These are phyloP conservation scores for Hipposideros armiger DNA, from an alignment of 2,113 vertebrate species.

Conservation along the genomic window DNA sequence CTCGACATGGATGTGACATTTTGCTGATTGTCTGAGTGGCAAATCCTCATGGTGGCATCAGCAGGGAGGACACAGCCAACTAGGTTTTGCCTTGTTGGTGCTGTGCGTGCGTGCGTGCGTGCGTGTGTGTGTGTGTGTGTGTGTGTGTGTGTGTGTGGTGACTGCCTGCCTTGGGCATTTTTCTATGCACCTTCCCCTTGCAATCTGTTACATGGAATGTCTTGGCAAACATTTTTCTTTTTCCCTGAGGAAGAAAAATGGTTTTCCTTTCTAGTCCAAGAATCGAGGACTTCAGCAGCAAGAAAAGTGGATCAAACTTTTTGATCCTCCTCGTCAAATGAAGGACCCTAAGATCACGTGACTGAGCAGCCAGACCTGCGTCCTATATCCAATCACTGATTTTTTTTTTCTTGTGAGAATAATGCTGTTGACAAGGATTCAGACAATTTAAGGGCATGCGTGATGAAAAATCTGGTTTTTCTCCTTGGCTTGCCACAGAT, in stretches of 20 bases:
- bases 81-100: not conserved
- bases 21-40: not conserved
- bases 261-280: constrained; percentile 78
- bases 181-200: not conserved
- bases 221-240: constrained; percentile 43
- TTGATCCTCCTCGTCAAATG: constrained; percentile 40
- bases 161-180: constrained; percentile 45
- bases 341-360: constrained; percentile 14
- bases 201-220: constrained; percentile 44
- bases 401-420: not conserved
- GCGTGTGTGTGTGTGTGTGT: too few species aligned
- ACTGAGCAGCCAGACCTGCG: not conserved
- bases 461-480: constrained; percentile 70
- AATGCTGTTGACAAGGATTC: constrained; percentile 9
- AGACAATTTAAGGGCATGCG: not conserved
- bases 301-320: constrained; percentile 73
- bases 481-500: constrained; percentile 27
- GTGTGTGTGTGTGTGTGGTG: not conserved
- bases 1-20: not conserved
- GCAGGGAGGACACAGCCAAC: not conserved
- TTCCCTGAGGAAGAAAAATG: constrained; percentile 69
- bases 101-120: too few species aligned
- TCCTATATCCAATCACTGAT: not conserved
- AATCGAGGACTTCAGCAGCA: constrained; percentile 31
- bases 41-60: not conserved